phyloP scores from a whole-genome alignment of 2,797 vertebrate genomes.

The Cygnus olor region DNA sequence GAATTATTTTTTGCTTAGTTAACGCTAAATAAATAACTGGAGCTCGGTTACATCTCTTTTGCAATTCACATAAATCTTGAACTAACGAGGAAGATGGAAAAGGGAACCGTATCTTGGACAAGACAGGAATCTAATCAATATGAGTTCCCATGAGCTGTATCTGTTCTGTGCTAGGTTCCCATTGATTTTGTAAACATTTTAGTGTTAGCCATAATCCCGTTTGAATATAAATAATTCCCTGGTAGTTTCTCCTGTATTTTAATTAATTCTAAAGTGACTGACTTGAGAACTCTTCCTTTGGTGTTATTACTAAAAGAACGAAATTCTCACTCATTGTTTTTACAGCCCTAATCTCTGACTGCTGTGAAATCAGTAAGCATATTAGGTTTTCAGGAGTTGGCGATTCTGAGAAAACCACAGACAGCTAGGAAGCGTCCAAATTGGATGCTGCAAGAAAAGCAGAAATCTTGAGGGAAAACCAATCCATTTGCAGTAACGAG shows the following conservation, averaged over 20 bases:
- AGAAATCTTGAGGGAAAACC: neutral
- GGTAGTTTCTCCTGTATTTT: slow-evolving; percentile 19
- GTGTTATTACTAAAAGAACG: neutral
- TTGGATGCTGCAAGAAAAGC: neutral
- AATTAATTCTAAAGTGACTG: slow-evolving; percentile 37
- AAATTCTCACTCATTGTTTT: neutral
- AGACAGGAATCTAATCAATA: neutral
- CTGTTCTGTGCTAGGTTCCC: slow-evolving; percentile 35
- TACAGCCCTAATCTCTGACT: neutral
- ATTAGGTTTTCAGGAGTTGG: neutral
- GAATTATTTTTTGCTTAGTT: slow-evolving; percentile 16
- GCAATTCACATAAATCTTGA: slow-evolving; percentile 16
- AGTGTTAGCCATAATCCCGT: slow-evolving; percentile 3
- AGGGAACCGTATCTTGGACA: neutral
- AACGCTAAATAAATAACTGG: slow-evolving; percentile 28
- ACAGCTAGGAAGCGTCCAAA: accelerated
- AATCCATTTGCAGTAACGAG: neutral
- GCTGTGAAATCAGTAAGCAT: neutral
- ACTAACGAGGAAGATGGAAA: slow-evolving; percentile 35
- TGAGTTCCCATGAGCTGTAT: neutral
- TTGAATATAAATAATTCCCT: slow-evolving; percentile 33
- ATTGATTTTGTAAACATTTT: slow-evolving; percentile 45
- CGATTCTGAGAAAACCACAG: neutral
- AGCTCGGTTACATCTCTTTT: slow-evolving; percentile 28
- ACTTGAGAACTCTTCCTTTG: neutral